Conservation (phyloP, 2,888 invertebrate genomes). For the Meghimatium bilineatum region DNA sequence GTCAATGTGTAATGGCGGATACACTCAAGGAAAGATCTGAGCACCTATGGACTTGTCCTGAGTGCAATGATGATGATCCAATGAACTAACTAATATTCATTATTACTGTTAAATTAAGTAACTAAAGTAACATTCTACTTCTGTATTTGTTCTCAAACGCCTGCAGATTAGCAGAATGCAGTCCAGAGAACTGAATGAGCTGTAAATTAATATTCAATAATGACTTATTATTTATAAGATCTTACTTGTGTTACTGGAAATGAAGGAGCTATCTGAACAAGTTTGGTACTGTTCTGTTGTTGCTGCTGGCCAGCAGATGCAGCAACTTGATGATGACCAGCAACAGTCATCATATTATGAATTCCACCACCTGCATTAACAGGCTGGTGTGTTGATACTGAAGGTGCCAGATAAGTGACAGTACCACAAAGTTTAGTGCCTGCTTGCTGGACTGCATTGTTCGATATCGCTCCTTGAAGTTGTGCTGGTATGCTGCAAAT, state of each 20-base stretch:
- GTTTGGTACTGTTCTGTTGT: conserved; percentile 39
- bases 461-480: conserved; percentile 25
- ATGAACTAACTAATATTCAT: no score
- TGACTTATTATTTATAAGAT: no score
- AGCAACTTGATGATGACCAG: conserved; percentile 21
- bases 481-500: conserved; percentile 42
- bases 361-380: conserved; percentile 31
- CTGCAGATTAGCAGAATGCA: no score
- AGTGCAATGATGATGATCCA: no score
- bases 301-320: conserved; percentile 32
- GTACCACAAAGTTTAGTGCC: conserved; percentile 20
- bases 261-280: conserved; percentile 40
- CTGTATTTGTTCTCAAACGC: no score
- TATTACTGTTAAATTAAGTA: no score
- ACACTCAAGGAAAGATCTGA: no score
- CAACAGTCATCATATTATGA: conserved; percentile 40
- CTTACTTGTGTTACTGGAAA: conserved; percentile 38
- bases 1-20: no score
- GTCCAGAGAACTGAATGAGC: no score
- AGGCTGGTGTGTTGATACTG: conserved; percentile 37
- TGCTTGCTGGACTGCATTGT: conserved; percentile 34
- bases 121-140: no score
- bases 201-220: no score
- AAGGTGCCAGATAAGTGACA: conserved; percentile 29
- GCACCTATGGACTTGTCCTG: no score